Percentiles rank a stretch among this genome's conserved stretches.
Conservation (phyloP, 1,140 invertebrate species). For the Listronotus oregonensis region DNA sequence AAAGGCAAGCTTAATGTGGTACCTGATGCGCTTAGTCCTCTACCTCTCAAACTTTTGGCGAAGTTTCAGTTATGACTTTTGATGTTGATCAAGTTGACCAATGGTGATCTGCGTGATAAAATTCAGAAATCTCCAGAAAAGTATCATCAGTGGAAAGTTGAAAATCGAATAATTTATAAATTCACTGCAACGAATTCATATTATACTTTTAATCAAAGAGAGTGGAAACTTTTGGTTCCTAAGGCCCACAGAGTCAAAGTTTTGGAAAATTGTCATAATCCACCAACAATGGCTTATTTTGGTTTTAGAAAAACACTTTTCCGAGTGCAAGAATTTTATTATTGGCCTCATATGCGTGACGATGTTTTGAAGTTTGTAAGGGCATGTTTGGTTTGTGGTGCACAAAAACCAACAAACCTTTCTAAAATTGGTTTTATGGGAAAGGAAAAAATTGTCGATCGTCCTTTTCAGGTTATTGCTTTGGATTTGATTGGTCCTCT, state of each 20-base stretch:
- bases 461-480: slow-evolving; percentile 41
- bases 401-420: slow-evolving; percentile 24
- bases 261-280: slow-evolving; percentile 23
- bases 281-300: slow-evolving; percentile 15
- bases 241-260: slow-evolving; percentile 11
- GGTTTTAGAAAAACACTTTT: slow-evolving; percentile 31
- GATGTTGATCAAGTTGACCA: background rate
- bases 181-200: slow-evolving; percentile 3
- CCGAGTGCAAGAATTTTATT: slow-evolving; percentile 26
- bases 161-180: slow-evolving; percentile 31
- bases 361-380: slow-evolving; percentile 23
- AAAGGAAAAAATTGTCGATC: slow-evolving; percentile 28
- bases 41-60: background rate
- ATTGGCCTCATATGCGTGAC: slow-evolving; percentile 32
- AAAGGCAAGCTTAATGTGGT: slow-evolving; percentile 27
- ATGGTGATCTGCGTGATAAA: slow-evolving; percentile 29
- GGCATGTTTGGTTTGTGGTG: slow-evolving; percentile 28
- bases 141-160: slow-evolving; percentile 28
- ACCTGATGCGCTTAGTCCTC: slow-evolving; percentile 18
- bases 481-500: slow-evolving; percentile 55
- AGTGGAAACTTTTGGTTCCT: slow-evolving; percentile 38
- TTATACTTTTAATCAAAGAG: slow-evolving; percentile 3
- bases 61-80: slow-evolving; percentile 1
- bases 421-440: slow-evolving; percentile 30
- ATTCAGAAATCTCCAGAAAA: slow-evolving; percentile 2